A percentile compares a stretch with the other conserved stretches of the same genome.
These are phyloP conservation scores for Drosophila nr. medialis DNA, from an alignment of 2,888 invertebrate genomes.

Conservation along the genomic window DNA sequence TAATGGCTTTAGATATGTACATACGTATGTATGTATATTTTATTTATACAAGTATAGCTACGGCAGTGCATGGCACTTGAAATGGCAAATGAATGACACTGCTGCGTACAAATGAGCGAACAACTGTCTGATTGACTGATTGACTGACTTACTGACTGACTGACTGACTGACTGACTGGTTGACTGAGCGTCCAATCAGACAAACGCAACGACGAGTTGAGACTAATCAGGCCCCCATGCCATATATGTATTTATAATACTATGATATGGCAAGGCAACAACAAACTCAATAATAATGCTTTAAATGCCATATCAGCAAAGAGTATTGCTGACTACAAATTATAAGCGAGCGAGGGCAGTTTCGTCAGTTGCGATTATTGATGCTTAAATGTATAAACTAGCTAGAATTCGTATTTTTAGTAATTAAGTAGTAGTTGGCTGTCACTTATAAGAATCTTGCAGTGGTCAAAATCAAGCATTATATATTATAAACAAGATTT, in stretches of 20 bases:
- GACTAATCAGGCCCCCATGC: slow-evolving; percentile 77
- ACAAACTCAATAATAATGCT: slow-evolving; percentile 63
- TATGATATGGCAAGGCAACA: slow-evolving; percentile 58
- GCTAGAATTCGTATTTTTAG: background rate
- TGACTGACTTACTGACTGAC: slow-evolving; percentile 15
- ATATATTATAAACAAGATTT: background rate
- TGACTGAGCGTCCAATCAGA: slow-evolving; percentile 15
- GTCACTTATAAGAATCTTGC: no score
- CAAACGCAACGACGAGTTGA: slow-evolving; percentile 63
- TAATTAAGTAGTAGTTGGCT: no score
- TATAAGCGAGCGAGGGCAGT: slow-evolving; percentile 52
- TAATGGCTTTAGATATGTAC: slow-evolving; percentile 36
- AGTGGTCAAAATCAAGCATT: no score
- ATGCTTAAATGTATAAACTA: background rate
- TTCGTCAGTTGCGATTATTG: background rate
- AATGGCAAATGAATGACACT: slow-evolving; percentile 78
- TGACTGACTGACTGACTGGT: slow-evolving; percentile 20
- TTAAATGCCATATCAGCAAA: slow-evolving; percentile 80
- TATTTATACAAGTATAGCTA: slow-evolving; percentile 39
- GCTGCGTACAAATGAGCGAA: slow-evolving; percentile 68
- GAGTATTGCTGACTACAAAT: slow-evolving; percentile 76
- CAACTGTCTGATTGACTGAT: slow-evolving; percentile 40
- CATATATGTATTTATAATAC: slow-evolving; percentile 65
- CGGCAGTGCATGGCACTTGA: slow-evolving; percentile 73
- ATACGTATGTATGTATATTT: slow-evolving; percentile 4